Conservation (phyloP, 1,140 invertebrate genomes). For the Trichonephila clavipes region DNA sequence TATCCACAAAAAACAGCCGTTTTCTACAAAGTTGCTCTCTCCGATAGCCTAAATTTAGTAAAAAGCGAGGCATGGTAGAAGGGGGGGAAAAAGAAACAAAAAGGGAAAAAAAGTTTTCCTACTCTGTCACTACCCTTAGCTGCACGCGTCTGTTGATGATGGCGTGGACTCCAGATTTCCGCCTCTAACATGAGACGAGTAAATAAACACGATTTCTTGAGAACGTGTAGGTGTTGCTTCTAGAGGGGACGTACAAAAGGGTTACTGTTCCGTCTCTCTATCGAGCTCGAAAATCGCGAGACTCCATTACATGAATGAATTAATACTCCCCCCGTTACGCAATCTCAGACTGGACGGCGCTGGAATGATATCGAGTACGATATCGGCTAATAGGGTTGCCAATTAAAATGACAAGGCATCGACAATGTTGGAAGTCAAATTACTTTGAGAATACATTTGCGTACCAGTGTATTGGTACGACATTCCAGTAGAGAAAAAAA, state of each 20-base stretch:
- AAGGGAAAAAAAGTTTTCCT: background rate
- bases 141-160: constrained; percentile 4
- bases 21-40: background rate
- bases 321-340: background rate
- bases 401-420: too few relatives aligned
- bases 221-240: background rate
- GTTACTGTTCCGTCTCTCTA: background rate
- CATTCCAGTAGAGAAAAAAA: too few relatives aligned
- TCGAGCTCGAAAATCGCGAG: background rate
- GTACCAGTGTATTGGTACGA: too few relatives aligned
- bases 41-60: background rate
- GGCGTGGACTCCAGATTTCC: constrained; percentile 42
- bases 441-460: too few relatives aligned
- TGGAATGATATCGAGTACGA: background rate
- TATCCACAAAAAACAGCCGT: background rate
- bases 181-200: background rate
- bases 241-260: constrained; percentile 27
- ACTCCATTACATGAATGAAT: constrained; percentile 18
- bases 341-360: background rate
- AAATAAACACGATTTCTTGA: constrained; percentile 21
- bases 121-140: background rate
- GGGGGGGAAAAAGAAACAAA: too few relatives aligned
- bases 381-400: background rate
- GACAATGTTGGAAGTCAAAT: too few relatives aligned
- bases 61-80: background rate